Evolutionary conservation across 2,797 vertebrate genomes (phyloP), one percentile per base, ranked within the genome.

Genomic region (Argentina silus): DNA sequence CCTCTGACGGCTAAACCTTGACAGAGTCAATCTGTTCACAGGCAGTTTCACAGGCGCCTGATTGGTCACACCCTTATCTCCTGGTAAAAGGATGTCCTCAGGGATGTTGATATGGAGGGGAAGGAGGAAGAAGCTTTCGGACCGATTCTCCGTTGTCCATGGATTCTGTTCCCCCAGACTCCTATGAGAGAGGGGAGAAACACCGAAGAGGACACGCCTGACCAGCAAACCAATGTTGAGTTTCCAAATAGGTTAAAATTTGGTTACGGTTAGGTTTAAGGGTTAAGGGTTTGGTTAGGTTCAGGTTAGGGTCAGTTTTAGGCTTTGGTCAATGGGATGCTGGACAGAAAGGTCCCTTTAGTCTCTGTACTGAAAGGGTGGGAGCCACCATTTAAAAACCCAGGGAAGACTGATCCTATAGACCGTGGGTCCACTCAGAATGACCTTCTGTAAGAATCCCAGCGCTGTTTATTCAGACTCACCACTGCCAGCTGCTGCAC

Each of bases 1-100:
- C 62, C 79, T 81, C 70, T 85, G 83, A 85, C 80, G 79, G 79
- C 64, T 74, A 72, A 51, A 86, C 77, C 69, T 84, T 78, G 73
- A 84, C 69, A 44, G 50, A 66, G 81, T 85, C 71, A 47, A 0
- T 82, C 83, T 86, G 81, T 79, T 83, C 63, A 81, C 70, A 60
- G 63, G 76, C 62, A 80, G 78, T 82, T 82, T 82, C 63, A 42
- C 11, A 43, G 50, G 9, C 12, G 5, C 21, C 66, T 78, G 76
- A 85, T 85, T 78, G 85, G 81, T 72, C 78, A 77, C 74, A 77
- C 72, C 73, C 7, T 61, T 77, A 72, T 78, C 84, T 84, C 73
- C 74, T 61, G 76, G 76, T 78, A 70, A 74, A 6, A 53, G 15
- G 27, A 12, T 66, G 47, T 62, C 36, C 60, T 7, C 8, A 7